These are phyloP conservation scores for Heliornis fulica DNA, from an alignment of 2,113 vertebrate species.

Conservation along the genomic window DNA sequence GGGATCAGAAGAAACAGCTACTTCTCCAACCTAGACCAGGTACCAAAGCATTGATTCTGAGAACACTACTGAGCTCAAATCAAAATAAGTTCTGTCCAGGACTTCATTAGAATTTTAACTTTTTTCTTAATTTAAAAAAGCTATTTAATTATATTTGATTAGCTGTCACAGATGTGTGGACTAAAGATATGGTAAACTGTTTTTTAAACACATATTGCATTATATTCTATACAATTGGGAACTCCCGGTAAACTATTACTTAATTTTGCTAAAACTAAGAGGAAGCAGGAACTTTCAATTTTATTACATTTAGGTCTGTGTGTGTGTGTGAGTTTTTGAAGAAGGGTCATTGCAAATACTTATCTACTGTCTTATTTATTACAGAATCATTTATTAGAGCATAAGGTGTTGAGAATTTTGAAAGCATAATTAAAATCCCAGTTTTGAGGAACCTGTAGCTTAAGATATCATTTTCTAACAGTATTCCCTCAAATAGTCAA, in stretches of 20 bases:
- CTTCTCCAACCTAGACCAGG: neutral
- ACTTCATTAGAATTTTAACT: neutral
- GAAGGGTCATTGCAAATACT: too few species aligned
- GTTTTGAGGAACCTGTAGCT: fast-evolving
- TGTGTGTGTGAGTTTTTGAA: neutral
- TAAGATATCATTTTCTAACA: neutral
- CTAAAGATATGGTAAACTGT: neutral
- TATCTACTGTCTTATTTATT: neutral
- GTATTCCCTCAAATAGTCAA: neutral
- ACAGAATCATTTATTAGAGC: neutral
- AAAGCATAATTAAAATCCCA: neutral
- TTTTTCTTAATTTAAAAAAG: neutral
- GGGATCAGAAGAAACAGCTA: neutral
- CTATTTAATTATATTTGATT: neutral
- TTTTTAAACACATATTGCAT: neutral
- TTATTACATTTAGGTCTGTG: neutral
- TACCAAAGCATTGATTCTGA: neutral
- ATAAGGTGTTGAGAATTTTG: neutral
- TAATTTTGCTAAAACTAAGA: neutral
- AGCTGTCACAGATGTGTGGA: neutral
- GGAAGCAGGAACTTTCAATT: neutral
- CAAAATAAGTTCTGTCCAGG: neutral
- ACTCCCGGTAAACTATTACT: neutral
- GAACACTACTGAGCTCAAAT: neutral
- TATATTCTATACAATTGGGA: neutral